Evolutionary conservation across 1,140 invertebrate genomes (phyloP).

Genomic region (Dolichoris vasculosae): DNA sequence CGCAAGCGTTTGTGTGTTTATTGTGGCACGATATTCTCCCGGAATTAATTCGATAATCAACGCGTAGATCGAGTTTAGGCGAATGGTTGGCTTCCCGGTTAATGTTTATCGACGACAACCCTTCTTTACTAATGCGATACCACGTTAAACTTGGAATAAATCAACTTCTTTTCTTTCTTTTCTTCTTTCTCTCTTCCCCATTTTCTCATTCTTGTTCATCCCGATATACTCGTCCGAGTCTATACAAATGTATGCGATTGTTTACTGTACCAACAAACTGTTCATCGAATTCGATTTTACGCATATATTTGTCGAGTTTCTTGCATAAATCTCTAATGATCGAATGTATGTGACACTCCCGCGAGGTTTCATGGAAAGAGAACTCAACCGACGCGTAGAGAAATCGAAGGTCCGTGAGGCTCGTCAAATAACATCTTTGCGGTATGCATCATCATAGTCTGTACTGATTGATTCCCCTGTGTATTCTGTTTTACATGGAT

Average conservation of each 20-base stretch:
- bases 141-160: neutral
- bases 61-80: conserved; percentile 4
- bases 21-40: conserved; percentile 20
- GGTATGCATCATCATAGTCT: neutral
- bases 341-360: neutral
- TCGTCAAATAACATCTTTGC: neutral
- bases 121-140: conserved; percentile 7
- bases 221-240: neutral
- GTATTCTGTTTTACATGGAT: neutral
- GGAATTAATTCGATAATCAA: conserved; percentile 39
- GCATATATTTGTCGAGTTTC: no score
- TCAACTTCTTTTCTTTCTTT: neutral
- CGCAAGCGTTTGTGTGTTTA: conserved; percentile 19
- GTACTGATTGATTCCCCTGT: neutral
- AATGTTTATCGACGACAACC: conserved; percentile 25
- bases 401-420: neutral
- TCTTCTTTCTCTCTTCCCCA: neutral
- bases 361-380: neutral
- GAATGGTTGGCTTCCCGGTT: neutral
- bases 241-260: neutral
- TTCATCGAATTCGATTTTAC: neutral
- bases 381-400: neutral
- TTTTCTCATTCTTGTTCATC: neutral
- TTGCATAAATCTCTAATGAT: neutral
- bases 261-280: neutral